Conservation (phyloP, 2,888 invertebrate genomes). For the Entomobrya proxima region DNA sequence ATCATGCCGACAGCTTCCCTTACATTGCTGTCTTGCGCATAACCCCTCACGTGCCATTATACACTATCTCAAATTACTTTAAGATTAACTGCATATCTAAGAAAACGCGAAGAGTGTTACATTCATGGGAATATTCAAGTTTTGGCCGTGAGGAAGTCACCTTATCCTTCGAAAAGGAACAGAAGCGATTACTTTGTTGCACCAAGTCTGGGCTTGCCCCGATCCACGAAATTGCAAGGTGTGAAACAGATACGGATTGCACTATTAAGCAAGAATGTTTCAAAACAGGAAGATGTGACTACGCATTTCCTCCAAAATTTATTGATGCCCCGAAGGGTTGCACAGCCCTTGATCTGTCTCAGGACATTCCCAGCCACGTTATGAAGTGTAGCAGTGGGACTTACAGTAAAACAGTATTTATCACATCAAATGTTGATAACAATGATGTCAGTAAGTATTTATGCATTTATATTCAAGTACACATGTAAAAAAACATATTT, state of each 20-base stretch:
- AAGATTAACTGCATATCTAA: constrained; percentile 73
- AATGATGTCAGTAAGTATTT: constrained; percentile 71
- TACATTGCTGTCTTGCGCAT: constrained; percentile 69
- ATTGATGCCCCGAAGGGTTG: constrained; percentile 73
- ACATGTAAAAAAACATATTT: no score
- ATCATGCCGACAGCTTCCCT: constrained; percentile 67
- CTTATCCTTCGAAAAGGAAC: constrained; percentile 69
- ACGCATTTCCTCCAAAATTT: constrained; percentile 72
- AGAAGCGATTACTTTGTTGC: constrained; percentile 72
- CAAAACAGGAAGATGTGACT: constrained; percentile 70
- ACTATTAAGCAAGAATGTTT: constrained; percentile 72
- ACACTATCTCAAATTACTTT: constrained; percentile 71
- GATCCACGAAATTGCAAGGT: constrained; percentile 71
- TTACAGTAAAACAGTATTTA: constrained; percentile 53
- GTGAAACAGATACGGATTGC: constrained; percentile 74
- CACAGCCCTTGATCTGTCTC: constrained; percentile 70
- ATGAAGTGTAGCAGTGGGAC: constrained; percentile 71
- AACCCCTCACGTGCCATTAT: constrained; percentile 70
- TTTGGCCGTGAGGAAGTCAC: constrained; percentile 68
- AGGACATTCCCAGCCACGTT: constrained; percentile 71
- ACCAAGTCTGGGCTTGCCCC: constrained; percentile 71
- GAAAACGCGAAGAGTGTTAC: constrained; percentile 65
- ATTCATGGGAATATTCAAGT: constrained; percentile 73
- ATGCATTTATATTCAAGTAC: no score
- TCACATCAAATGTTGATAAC: constrained; percentile 69